phyloP scores from a whole-genome alignment of 2,888 invertebrate genomes.

The Orgyia antiqua region DNA sequence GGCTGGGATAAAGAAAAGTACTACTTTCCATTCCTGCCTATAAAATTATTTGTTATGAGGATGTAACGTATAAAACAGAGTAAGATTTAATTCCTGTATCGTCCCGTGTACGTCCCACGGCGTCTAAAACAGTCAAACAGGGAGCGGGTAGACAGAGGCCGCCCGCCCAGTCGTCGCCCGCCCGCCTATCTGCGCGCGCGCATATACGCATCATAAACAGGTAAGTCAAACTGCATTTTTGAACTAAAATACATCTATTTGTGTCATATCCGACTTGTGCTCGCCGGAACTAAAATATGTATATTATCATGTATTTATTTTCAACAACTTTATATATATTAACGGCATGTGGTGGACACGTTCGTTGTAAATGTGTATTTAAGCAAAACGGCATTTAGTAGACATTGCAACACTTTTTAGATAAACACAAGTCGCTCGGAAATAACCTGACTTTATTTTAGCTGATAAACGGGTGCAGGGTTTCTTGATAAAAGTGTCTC shows the following conservation, averaged over 20 bases:
- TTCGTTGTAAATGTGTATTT: slow-evolving; percentile 42
- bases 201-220: slow-evolving; percentile 41
- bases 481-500: slow-evolving; percentile 7
- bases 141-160: slow-evolving; percentile 40
- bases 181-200: slow-evolving; percentile 60
- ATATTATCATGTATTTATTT: slow-evolving; percentile 2
- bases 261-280: slow-evolving; percentile 4
- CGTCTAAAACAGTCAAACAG: slow-evolving; percentile 19
- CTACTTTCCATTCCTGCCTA: no score
- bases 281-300: slow-evolving; percentile 1
- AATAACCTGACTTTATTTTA: slow-evolving; percentile 29
- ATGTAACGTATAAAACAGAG: no score
- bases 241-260: slow-evolving; percentile 19
- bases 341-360: slow-evolving; percentile 35
- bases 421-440: slow-evolving; percentile 31
- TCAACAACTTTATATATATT: slow-evolving; percentile 32
- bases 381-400: slow-evolving; percentile 51
- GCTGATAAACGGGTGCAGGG: slow-evolving; percentile 10
- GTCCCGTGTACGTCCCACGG: slow-evolving; percentile 24
- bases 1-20: no score
- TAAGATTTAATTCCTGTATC: no score
- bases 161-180: slow-evolving; percentile 72
- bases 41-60: no score
- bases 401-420: slow-evolving; percentile 40
- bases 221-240: slow-evolving; percentile 42